Base-by-base conservation (phyloP, 2,797 vertebrate genomes). In the Sebastes miniatus region DNA sequence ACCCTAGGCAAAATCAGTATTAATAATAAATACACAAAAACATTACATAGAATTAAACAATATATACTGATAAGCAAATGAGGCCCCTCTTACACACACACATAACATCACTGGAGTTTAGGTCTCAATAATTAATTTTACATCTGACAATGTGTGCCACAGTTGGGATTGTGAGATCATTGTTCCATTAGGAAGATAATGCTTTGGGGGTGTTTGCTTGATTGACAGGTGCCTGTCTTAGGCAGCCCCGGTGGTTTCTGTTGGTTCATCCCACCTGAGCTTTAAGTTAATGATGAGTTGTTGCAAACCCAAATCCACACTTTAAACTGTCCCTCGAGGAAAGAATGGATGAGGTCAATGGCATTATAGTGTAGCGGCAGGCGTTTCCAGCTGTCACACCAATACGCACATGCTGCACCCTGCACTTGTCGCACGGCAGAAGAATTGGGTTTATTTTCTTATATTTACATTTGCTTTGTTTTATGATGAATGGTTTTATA, bases 181-280 rank as follows among this genome's bases (percentile, higher is more conserved):
- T 59, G 16, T 61, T 80, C 67, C 61, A 57, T 76, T 54, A 65
- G 64, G 31, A 77, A 69, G 54, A 76, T 83, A 84, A 84, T 71
- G 69, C 52, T 81, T 66, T 34, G 32, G 39, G 32, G 22, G 13
- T 20, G 31, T 72, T 69, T 68, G 27, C 47, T 69, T 73, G 64
- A 66, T 27, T 80, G 73, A 83, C 79, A 77, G 39, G 66, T 36
- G 31, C 27, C 61, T 57, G n/a, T 77, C 32, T 52, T 4, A 56
- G 29, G 5, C 32, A 62, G 22, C 22, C 8, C 7, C 34, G 5
- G 34, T 32, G 25, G 8, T 64, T 73, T 78, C 54, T 56, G 50
- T 31, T 56, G 4, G 1, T 11, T 71, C 58, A 36, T 13, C 25
- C 68, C 36, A 64, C 39, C 27, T 66, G 25, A 63, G n/a, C 10